These are phyloP conservation scores for Patella pellucida DNA, from an alignment of 2,888 invertebrate species.

Conservation along the genomic window DNA sequence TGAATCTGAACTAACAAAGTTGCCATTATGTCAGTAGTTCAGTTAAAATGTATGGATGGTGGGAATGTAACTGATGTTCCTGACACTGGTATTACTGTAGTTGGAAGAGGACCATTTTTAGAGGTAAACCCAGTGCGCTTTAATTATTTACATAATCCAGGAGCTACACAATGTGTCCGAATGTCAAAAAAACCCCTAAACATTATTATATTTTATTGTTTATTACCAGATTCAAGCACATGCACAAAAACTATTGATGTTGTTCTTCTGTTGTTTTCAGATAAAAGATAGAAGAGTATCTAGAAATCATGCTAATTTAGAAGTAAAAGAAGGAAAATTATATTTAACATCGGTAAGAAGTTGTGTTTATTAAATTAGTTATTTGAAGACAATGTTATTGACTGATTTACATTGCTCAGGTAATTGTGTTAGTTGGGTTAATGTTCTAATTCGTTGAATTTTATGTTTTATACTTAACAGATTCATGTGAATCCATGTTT, in stretches of 20 bases:
- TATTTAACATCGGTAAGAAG: conserved; percentile 69
- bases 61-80: conserved; percentile 49
- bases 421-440: too few relatives aligned
- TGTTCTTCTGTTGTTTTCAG: conserved; percentile 47
- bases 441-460: too few relatives aligned
- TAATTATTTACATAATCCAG: too few relatives aligned
- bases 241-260: neutral
- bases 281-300: conserved; percentile 72
- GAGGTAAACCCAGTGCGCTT: conserved; percentile 46
- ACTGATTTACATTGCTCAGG: too few relatives aligned
- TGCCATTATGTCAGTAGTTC: conserved; percentile 46
- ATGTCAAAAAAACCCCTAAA: too few relatives aligned
- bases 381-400: too few relatives aligned
- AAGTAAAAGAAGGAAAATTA: conserved; percentile 67
- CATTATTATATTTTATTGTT: too few relatives aligned
- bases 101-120: conserved; percentile 67
- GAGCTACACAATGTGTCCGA: too few relatives aligned
- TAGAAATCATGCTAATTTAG: conserved; percentile 70
- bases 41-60: conserved; percentile 46
- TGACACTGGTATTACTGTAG: conserved; percentile 53
- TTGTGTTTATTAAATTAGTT: neutral
- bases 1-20: too few relatives aligned
- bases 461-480: conserved; percentile 48
- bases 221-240: too few relatives aligned
- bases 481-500: conserved; percentile 72